Evolutionary conservation across 2,888 invertebrate genomes (phyloP).

Genomic region (Panopea generosa): DNA sequence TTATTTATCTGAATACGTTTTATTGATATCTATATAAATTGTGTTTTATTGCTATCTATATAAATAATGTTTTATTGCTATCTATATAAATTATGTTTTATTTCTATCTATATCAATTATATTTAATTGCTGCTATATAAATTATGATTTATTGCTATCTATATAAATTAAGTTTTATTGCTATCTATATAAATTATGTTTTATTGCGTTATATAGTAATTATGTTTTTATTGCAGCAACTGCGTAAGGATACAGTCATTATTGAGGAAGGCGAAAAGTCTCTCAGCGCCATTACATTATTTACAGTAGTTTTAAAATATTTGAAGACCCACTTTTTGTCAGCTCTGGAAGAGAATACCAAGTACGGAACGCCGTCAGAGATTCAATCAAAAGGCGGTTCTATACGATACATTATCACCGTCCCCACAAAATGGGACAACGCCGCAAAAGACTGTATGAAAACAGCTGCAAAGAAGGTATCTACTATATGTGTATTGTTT

Average conservation of each 20-base stretch:
- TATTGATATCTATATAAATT: no score
- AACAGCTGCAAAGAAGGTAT: conserved; percentile 56
- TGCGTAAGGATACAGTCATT: conserved; percentile 56
- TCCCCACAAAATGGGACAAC: conserved; percentile 62
- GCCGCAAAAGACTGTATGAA: conserved; percentile 58
- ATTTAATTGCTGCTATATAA: no score
- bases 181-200: no score
- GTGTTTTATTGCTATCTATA: no score
- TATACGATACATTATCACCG: conserved; percentile 48
- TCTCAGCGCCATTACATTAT: conserved; percentile 47
- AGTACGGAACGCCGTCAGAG: conserved; percentile 38
- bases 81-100: no score
- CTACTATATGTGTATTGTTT: background rate
- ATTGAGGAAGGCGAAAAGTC: conserved; percentile 61
- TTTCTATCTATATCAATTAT: no score
- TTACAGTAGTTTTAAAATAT: conserved; percentile 46
- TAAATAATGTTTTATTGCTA: no score
- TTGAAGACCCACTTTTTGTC: conserved; percentile 42
- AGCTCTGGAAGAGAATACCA: conserved; percentile 44
- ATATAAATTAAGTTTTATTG: no score
- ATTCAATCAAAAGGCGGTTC: conserved; percentile 16
- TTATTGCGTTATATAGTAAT: no score
- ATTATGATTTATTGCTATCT: no score
- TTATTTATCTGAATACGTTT: no score
- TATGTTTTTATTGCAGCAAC: conserved; percentile 57